Percentiles rank a stretch among this genome's conserved stretches.
Conservation (phyloP, 2,888 invertebrate genomes). For the Conistra vaccinii region DNA sequence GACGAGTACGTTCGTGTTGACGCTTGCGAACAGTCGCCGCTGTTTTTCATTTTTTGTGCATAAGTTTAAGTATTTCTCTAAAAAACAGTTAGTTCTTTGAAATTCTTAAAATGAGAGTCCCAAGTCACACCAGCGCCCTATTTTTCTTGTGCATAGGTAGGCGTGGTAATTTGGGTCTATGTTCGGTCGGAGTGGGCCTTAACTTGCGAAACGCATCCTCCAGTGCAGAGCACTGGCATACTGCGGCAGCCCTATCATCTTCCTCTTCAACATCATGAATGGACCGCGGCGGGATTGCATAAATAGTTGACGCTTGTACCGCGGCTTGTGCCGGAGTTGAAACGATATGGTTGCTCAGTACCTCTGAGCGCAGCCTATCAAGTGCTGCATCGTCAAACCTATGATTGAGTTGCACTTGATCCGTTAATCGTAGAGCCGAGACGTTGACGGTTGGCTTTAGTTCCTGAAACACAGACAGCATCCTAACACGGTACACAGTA, state of each 20-base stretch:
- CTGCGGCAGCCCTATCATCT: background rate
- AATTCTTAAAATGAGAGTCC: too few relatives aligned
- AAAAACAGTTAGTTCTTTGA: too few relatives aligned
- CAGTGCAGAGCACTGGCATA: background rate
- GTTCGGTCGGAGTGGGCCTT: background rate
- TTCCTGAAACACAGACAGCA: too few relatives aligned
- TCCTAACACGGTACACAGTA: too few relatives aligned
- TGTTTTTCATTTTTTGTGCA: too few relatives aligned
- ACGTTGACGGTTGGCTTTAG: too few relatives aligned
- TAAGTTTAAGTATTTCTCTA: too few relatives aligned
- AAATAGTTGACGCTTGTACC: background rate
- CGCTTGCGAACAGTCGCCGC: too few relatives aligned
- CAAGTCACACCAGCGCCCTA: too few relatives aligned
- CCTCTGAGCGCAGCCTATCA: background rate
- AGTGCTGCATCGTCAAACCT: background rate
- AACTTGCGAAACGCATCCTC: background rate
- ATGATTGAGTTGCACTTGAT: background rate
- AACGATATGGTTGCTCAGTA: background rate
- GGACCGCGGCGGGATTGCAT: background rate
- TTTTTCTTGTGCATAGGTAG: too few relatives aligned
- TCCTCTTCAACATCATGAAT: background rate
- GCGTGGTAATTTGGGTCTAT: background rate
- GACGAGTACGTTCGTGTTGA: background rate
- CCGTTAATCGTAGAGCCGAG: background rate
- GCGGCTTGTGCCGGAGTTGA: too few relatives aligned